Evolutionary conservation across 2,113 vertebrate species (phyloP), one percentile per base, ranked within the genome.

Genomic region (Columba livia): DNA sequence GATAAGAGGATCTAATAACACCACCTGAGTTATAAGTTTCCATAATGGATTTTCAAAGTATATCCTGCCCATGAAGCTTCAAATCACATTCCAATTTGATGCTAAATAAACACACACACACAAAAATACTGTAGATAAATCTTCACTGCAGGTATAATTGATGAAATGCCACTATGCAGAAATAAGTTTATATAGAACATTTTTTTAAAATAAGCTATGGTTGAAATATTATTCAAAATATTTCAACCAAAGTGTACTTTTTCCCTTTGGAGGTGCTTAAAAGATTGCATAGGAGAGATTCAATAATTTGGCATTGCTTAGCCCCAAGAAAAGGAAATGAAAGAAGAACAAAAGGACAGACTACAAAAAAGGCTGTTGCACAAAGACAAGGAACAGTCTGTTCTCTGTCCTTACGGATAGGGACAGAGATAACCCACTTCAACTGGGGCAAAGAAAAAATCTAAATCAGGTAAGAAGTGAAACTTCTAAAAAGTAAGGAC

Each of bases 261-360:
- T 73, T 74, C 77, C 65, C 51, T 81, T 91, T 62, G 61, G 81
- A 81, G 18, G 11, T 21, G 21, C 58, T 93, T 74, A 66, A 84
- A 87, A 89, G 28, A 85, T 71, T 5, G 0, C 69, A 78, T 7
- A 84, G 51, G 15, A 84, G 21, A 87, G 42, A 74, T 6, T 36
- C 85, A 80, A 95, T 94, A 89, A 93, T 89, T 87, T 58, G 90
- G 20, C 78, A 87, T 54, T 84, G 51, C 70, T 84, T 84, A 91
- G 90, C 56, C 36, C 60, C 51, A 80, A 85, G 88, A 89, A 93
- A 77, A 86, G 25, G 16, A 48, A n/a, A 87, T 74, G 47, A 95
- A 96, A 88, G 44, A 77, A 6, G 38, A 94, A 96, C 72, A 93
- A 91, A 91, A 93, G n/a, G 50, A 86, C 47, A 73, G 36, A 78